phyloP scores from a whole-genome alignment of 2,888 invertebrate species.

The Azorinus chamasolen region DNA sequence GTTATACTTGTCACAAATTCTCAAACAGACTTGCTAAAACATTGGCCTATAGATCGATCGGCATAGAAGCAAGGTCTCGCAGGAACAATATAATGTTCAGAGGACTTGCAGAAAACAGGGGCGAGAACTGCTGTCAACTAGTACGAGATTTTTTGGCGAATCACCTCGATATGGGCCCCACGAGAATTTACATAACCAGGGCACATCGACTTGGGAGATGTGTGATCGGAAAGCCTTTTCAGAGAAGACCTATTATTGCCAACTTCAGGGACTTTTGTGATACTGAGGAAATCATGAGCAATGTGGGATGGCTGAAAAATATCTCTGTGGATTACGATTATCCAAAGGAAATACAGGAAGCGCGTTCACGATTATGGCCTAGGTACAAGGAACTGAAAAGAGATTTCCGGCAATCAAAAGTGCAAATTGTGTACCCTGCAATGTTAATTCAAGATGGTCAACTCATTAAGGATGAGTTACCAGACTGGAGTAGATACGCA shows the following conservation, averaged over 20 bases:
- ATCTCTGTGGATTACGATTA: conserved; percentile 17
- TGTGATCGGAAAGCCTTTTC: background rate
- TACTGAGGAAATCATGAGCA: conserved; percentile 19
- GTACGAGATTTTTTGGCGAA: conserved; percentile 14
- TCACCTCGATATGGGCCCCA: conserved; percentile 13
- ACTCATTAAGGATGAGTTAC: background rate
- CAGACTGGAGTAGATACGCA: too few species aligned
- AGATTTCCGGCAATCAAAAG: background rate
- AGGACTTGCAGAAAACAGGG: conserved; percentile 15
- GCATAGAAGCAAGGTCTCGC: conserved; percentile 28
- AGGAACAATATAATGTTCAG: conserved; percentile 24
- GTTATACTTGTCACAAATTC: too few species aligned
- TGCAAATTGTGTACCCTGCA: conserved; percentile 6
- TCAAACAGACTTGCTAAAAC: too few species aligned
- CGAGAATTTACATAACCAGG: conserved; percentile 13
- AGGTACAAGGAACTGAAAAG: background rate
- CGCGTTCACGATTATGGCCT: conserved; percentile 15
- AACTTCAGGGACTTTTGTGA: conserved; percentile 20
- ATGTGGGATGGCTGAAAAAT: background rate
- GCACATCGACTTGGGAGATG: conserved; percentile 14
- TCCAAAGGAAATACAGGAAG: conserved; percentile 27
- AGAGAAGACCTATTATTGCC: conserved; percentile 16
- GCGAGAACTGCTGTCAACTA: conserved; percentile 20
- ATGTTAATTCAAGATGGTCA: background rate
- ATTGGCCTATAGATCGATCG: conserved; percentile 31